Percentiles rank a stretch among this genome's conserved stretches.
Conservation (phyloP, 2,888 invertebrate genomes). For the Myopa testacea region DNA sequence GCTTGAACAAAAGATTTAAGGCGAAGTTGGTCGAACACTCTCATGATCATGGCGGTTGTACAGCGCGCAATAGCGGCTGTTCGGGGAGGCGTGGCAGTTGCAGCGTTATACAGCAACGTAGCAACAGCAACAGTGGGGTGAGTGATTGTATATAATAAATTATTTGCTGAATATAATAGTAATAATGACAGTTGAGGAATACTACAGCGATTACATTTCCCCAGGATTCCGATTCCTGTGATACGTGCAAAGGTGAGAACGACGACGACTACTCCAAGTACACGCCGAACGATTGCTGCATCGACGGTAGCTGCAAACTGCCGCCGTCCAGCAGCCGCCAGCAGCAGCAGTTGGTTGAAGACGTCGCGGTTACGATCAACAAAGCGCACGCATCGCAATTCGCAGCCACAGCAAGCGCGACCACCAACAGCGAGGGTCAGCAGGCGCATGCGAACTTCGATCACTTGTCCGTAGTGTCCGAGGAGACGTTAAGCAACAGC, state of each 20-base stretch:
- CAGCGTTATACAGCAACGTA: slow-evolving; percentile 49
- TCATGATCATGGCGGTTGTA: slow-evolving; percentile 57
- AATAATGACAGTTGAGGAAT: not conserved
- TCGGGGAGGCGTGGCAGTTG: slow-evolving; percentile 49
- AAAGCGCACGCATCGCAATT: not conserved
- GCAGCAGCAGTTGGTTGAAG: slow-evolving; percentile 42
- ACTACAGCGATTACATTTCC: not conserved
- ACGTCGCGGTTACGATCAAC: slow-evolving; percentile 26
- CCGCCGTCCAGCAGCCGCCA: slow-evolving; percentile 51
- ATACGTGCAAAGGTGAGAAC: slow-evolving; percentile 60
- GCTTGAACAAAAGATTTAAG: slow-evolving; percentile 83
- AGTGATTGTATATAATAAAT: slow-evolving; percentile 42
- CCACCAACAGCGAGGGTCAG: slow-evolving; percentile 41
- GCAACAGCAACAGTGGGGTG: slow-evolving; percentile 61
- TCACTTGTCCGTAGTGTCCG: slow-evolving; percentile 81
- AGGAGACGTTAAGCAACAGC: slow-evolving; percentile 72
- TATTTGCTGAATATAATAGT: not conserved
- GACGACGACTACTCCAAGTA: slow-evolving; percentile 55
- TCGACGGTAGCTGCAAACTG: slow-evolving; percentile 54
- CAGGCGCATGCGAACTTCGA: slow-evolving; percentile 70
- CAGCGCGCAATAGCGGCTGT: slow-evolving; percentile 41
- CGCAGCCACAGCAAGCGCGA: not conserved
- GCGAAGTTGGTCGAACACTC: slow-evolving; percentile 64
- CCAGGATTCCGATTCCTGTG: slow-evolving; percentile 67
- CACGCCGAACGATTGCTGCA: slow-evolving; percentile 57